These are phyloP conservation scores for Neoniphon sammara DNA, from an alignment of 2,797 vertebrate genomes.

Conservation along the genomic window DNA sequence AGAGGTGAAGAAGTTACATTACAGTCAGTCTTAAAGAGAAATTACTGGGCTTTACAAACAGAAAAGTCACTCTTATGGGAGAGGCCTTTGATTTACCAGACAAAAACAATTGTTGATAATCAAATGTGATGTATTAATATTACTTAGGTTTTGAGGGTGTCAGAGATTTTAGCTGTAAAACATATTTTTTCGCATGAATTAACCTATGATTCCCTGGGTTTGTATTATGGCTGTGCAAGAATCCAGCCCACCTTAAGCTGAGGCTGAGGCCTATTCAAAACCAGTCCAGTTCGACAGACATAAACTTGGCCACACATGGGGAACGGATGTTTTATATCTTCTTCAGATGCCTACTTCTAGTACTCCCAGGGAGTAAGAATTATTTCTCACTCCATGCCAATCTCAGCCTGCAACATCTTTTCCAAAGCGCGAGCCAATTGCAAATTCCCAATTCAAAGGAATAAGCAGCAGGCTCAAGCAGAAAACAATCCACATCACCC, in stretches of 20 bases:
- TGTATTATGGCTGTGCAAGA: no score
- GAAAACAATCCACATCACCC: background rate
- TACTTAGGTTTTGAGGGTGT: no score
- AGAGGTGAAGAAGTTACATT: background rate
- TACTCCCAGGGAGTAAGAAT: background rate
- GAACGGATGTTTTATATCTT: conserved; percentile 7
- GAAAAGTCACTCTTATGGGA: no score
- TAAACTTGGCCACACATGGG: background rate
- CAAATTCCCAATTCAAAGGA: conserved; percentile 3
- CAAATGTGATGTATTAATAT: no score
- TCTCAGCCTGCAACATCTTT: background rate
- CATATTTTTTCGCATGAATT: no score
- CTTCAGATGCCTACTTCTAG: conserved; percentile 3
- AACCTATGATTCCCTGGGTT: no score
- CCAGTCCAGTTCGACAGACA: background rate
- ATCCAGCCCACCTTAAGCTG: no score
- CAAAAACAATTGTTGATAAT: no score
- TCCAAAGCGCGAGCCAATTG: conserved; percentile 1
- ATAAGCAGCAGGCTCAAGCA: background rate
- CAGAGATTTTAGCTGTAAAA: no score
- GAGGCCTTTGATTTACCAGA: no score
- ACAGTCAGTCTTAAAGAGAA: background rate
- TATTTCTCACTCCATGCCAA: background rate
- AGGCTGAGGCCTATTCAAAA: background rate
- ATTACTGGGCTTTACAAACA: background rate